Evolutionary conservation across 2,113 vertebrate genomes (phyloP), one percentile per base, ranked within the genome.

Genomic region (Lota lota): DNA sequence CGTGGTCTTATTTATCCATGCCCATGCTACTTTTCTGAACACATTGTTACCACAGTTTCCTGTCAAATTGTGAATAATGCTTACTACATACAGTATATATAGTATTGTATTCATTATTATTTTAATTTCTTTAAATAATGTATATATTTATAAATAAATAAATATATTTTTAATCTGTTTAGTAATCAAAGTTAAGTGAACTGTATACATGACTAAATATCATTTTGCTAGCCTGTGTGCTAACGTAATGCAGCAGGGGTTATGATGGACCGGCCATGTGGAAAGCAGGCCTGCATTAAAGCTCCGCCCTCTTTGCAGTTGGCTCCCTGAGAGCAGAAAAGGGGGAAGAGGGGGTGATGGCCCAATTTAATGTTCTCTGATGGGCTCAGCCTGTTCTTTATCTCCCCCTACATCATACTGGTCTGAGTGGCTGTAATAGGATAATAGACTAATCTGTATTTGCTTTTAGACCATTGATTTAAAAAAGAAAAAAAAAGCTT

Each of bases 401-500:
- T 85, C 88, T 83, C 56, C 50, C 78, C 70, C 72, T 73, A 76
- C 80, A 85, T 87, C 84, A 75, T 64, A 67, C 69, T 60, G 61
- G 74, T 85, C 69, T 73, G 85, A 87, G 84, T 84, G 78, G 76
- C 76, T 78, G 74, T 89, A 90, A 90, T 87, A 82, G 83, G 77
- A 88, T 87, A 88, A 89, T 85, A 84, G 81, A 79, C 77, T 88
- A 77, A 85, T 88, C 85, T 88, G 81, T 78, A 85, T 88, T 90
- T 87, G 80, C 85, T 86, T 85, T 87, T 74, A 72, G 76, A 77
- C 76, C 78, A 79, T 79, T 83, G 75, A 84, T 83, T 86, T 83
- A 75, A 69, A 65, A 75, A 36, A 33, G 1, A 20, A 21, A 56
- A 81, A 80, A 81, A 64, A 58, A 74, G 76, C 72, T 80, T 80